A percentile compares a stretch with the other conserved stretches of the same genome.
Evolutionary conservation across 2,888 invertebrate genomes (phyloP).

Genomic region (Drosophila atroscutellata): DNA sequence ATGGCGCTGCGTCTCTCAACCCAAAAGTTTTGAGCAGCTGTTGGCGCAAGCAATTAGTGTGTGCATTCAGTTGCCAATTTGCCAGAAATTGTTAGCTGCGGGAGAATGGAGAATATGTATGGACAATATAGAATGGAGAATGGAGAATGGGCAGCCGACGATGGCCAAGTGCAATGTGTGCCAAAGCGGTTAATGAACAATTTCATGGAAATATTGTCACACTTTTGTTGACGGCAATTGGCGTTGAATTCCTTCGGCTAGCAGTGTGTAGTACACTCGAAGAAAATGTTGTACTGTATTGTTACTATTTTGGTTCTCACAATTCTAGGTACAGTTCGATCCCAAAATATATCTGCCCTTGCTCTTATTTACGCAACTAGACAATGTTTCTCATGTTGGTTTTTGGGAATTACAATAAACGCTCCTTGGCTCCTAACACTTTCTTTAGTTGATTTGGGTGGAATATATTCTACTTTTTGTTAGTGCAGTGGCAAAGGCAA

Average conservation of each 20-base stretch:
- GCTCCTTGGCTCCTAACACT: background rate
- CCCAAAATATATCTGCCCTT: background rate
- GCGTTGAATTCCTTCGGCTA: slow-evolving; percentile 73
- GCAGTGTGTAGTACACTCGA: background rate
- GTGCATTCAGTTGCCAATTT: slow-evolving; percentile 54
- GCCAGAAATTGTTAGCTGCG: slow-evolving; percentile 58
- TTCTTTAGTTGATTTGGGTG: background rate
- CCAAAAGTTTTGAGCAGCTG: slow-evolving; percentile 36
- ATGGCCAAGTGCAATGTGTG: slow-evolving; percentile 75
- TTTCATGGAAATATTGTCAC: slow-evolving; percentile 79
- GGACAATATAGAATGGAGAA: slow-evolving; percentile 1
- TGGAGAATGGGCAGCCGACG: slow-evolving; percentile 16
- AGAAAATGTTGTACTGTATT: background rate
- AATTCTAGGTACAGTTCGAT: background rate
- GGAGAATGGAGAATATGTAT: slow-evolving; percentile 9
- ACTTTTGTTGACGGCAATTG: slow-evolving; percentile 73
- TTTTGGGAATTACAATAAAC: background rate
- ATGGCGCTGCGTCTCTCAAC: slow-evolving; percentile 52
- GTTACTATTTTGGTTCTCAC: background rate
- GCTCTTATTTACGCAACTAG: background rate
- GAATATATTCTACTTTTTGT: background rate
- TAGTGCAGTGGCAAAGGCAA: slow-evolving; percentile 11
- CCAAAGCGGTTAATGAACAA: slow-evolving; percentile 81
- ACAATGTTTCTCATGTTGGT: background rate
- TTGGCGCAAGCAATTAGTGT: slow-evolving; percentile 71